Evolutionary conservation across 2,113 vertebrate species (phyloP).

Genomic region (Sander vitreus): DNA sequence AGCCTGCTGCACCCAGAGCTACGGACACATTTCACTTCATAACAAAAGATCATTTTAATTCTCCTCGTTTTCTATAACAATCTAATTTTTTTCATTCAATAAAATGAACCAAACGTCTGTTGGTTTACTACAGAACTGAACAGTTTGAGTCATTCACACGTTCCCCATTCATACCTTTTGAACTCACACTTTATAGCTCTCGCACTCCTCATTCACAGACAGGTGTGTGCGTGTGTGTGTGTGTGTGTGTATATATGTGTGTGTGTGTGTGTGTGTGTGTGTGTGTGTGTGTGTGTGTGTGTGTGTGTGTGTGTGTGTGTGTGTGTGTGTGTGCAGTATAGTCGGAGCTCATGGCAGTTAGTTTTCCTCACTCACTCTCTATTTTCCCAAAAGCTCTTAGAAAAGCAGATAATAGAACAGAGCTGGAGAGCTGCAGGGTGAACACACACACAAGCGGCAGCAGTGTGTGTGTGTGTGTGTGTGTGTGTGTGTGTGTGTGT

Average conservation of each 20-base stretch:
- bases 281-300: not conserved
- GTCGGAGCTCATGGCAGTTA: not conserved
- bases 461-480: conserved; percentile 37
- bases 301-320: conserved; percentile 1
- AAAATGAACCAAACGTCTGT: not conserved
- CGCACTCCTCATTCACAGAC: conserved; percentile 42
- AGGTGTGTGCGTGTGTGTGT: conserved; percentile 15
- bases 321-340: not conserved
- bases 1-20: not conserved
- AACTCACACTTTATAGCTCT: not conserved
- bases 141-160: not conserved
- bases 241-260: not conserved
- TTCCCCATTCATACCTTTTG: conserved; percentile 16
- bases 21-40: not conserved
- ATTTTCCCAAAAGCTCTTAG: conserved; percentile 51
- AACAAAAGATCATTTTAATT: not conserved
- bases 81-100: not conserved
- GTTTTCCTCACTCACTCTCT: conserved; percentile 55
- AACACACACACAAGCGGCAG: conserved; percentile 10
- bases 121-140: no score
- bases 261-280: conserved; percentile 9
- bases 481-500: conserved; percentile 58
- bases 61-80: not conserved
- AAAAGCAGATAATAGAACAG: conserved; percentile 55
- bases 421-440: conserved; percentile 45